Percentiles rank a stretch among this genome's conserved stretches.
Evolutionary conservation across 2,888 invertebrate genomes (phyloP).

Genomic region (Trachelus iudaicus): DNA sequence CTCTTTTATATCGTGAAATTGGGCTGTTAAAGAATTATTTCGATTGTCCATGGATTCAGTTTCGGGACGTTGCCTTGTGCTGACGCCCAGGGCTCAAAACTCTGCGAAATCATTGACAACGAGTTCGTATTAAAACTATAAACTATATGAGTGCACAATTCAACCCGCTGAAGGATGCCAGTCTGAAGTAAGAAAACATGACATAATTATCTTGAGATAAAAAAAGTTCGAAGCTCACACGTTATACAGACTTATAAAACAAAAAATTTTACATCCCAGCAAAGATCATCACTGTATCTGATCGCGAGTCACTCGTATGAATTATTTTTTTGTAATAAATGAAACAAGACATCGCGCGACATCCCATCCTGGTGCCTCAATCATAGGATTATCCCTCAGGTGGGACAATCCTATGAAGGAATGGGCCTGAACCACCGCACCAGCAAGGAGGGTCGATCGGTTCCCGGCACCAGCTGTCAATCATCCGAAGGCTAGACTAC

Average conservation of each 20-base stretch:
- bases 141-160: not conserved
- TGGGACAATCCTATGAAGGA: constrained; percentile 20
- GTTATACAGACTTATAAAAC: not conserved
- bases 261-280: not conserved
- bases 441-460: constrained; percentile 28
- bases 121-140: not conserved
- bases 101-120: not conserved
- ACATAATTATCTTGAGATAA: not conserved
- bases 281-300: not conserved
- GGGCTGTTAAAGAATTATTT: constrained; percentile 58
- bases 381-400: constrained; percentile 29
- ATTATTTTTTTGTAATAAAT: not conserved
- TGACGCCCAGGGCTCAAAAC: not conserved
- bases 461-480: constrained; percentile 59
- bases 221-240: not conserved
- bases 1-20: constrained; percentile 56
- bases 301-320: not conserved
- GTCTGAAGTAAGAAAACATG: not conserved
- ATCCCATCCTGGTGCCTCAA: constrained; percentile 18
- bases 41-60: constrained; percentile 18
- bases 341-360: not conserved
- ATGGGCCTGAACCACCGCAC: constrained; percentile 27
- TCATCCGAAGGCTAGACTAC: constrained; percentile 65
- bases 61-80: not conserved
- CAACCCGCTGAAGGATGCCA: not conserved